Evolutionary conservation across 2,888 invertebrate species (phyloP).

Genomic region (Pardosa pseudoannulata): DNA sequence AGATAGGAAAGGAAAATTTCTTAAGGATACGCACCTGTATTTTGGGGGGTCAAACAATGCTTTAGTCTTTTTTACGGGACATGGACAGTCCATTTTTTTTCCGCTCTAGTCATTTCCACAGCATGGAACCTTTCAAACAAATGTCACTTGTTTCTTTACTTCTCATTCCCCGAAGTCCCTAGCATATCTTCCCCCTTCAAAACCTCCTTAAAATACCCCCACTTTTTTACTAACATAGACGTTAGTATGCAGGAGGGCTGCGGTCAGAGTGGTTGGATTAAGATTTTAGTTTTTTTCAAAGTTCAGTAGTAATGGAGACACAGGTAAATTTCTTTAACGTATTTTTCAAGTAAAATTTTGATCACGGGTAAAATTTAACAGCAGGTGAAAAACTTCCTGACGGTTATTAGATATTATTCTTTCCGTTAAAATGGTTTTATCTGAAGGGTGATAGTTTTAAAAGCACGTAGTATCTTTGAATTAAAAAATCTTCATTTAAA

Average conservation of each 20-base stretch:
- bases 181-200: too few relatives aligned
- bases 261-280: background rate
- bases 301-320: background rate
- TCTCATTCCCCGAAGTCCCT: slow-evolving; percentile 35
- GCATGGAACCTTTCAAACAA: slow-evolving; percentile 59
- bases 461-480: too few relatives aligned
- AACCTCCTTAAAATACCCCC: too few relatives aligned
- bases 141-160: slow-evolving; percentile 48
- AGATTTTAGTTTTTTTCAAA: background rate
- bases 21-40: slow-evolving; percentile 52
- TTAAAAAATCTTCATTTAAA: too few relatives aligned
- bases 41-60: slow-evolving; percentile 28
- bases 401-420: too few relatives aligned
- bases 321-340: too few relatives aligned
- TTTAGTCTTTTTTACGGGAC: slow-evolving; percentile 8
- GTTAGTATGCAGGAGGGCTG: slow-evolving; percentile 41
- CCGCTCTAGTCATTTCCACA: slow-evolving; percentile 39
- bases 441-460: too few relatives aligned
- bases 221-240: slow-evolving; percentile 42
- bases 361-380: too few relatives aligned
- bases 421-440: too few relatives aligned
- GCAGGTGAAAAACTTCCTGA: too few relatives aligned
- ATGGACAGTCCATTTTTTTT: slow-evolving; percentile 14
- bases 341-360: too few relatives aligned
- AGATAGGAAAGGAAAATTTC: slow-evolving; percentile 24